Conservation (phyloP, 2,888 invertebrate species). For the Cerceris ruficornis region DNA sequence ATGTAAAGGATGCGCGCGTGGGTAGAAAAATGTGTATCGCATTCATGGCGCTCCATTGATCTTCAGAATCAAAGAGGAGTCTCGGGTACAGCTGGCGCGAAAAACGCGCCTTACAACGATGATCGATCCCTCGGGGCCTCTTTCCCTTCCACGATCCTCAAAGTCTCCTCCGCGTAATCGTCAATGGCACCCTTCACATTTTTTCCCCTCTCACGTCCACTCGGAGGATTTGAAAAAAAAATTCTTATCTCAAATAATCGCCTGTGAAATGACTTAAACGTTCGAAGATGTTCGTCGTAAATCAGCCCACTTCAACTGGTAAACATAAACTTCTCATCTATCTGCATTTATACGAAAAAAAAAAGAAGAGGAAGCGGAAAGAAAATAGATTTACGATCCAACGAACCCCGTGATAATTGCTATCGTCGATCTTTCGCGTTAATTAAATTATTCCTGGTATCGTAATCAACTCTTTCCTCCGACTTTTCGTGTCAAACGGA, state of each 20-base stretch:
- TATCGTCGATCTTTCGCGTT: no score
- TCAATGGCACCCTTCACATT: neutral
- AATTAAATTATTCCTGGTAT: no score
- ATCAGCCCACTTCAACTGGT: no score
- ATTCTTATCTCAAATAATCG: no score
- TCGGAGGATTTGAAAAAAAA: neutral
- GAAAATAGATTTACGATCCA: no score
- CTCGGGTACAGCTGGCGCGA: constrained; percentile 66
- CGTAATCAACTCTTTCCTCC: no score
- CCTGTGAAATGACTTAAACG: no score
- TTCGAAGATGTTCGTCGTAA: no score
- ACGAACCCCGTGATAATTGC: no score
- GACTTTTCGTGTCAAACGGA: no score
- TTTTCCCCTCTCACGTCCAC: neutral
- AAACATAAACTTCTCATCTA: neutral
- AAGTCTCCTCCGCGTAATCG: constrained; percentile 1
- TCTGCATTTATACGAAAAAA: neutral
- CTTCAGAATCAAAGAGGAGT: constrained; percentile 52
- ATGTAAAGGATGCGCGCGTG: constrained; percentile 60
- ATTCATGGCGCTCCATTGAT: constrained; percentile 62
- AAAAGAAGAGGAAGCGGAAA: no score
- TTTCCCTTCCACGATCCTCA: neutral
- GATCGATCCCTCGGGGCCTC: constrained; percentile 47
- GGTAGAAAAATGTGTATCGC: constrained; percentile 64
- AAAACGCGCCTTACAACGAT: constrained; percentile 53